Evolutionary conservation across 2,888 invertebrate species (phyloP), one percentile per base, ranked within the genome.

Genomic region (Drosophila birchii): DNA sequence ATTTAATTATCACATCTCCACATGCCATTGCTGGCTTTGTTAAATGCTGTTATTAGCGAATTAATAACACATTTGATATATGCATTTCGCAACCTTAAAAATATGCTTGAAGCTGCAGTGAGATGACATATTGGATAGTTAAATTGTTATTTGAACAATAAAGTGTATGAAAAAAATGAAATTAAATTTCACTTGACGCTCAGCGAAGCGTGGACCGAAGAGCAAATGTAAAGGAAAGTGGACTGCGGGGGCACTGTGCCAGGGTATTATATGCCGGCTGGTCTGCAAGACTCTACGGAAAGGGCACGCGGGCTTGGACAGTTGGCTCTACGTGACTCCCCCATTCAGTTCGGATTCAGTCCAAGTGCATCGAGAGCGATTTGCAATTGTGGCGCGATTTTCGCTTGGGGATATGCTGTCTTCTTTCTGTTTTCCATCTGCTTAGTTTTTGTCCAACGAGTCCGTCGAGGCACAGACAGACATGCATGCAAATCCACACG

Each of bases 181-280:
- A 86, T 75, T 58, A 80, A 87, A 79, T 84, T 84, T 84, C 86
- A 78, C 82, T 84, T 75, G 60, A 59, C 47, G 73, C 32, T 55
- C 82, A 87, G 43, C 69, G 53, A 75, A 79, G 79, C 81, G 77
- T 74, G 60, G 45, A 38, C n/a, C 23, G 29, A 23, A 26, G 44
- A 43, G 44, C 44, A 36, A 38, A 39, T n/a, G 32, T 12, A 56
- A 61, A 49, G 41, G 49, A 68, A 54, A 68, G 68, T 68, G 57
- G 56, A 64, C 56, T 58, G 66, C 38, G 53, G 56, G 67, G 75
- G 54, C 58, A 73, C 73, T 63, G 47, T 26, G 73, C 43, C 61
- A 60, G n/a, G 38, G 38, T 47, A 47, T 38, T 20, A 23, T 18
- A 44, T 45, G 57, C 36, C 59, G 54, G 75, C 47, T 68, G 75